Conservation (phyloP, 1,140 invertebrate genomes). For the Drosophila repletoides region DNA sequence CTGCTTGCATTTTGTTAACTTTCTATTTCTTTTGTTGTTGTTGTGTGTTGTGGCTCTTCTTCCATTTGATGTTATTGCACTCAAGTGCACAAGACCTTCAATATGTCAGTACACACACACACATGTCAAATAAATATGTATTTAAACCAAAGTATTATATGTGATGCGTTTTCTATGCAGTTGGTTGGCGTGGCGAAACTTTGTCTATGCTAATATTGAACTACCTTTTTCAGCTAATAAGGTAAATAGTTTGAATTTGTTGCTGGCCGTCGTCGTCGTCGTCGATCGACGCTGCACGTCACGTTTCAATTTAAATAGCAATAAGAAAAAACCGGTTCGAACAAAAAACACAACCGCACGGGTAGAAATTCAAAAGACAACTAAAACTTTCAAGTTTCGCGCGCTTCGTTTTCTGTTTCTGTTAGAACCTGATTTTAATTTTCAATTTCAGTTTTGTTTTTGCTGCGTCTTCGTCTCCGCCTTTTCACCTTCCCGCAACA, state of each 20-base stretch:
- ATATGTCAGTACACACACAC: not conserved
- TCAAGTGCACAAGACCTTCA: constrained; percentile 36
- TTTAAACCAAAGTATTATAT: constrained; percentile 4
- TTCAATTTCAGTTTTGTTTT: constrained; percentile 28
- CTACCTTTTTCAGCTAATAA: constrained; percentile 55
- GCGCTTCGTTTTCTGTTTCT: constrained; percentile 46
- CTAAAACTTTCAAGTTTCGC: constrained; percentile 55
- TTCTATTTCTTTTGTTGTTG: constrained; percentile 74
- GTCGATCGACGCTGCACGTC: constrained; percentile 23
- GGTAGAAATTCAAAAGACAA: constrained; percentile 74
- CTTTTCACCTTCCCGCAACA: not conserved
- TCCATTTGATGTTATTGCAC: too few species aligned
- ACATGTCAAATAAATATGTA: not conserved
- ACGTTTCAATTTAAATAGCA: constrained; percentile 44
- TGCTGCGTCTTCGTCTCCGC: constrained; percentile 10
- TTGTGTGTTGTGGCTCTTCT: too few species aligned
- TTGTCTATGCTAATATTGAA: constrained; percentile 52
- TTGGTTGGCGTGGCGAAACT: constrained; percentile 31
- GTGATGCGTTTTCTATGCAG: constrained; percentile 48
- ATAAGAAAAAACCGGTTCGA: constrained; percentile 58
- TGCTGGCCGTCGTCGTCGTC: not conserved
- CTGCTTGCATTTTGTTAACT: constrained; percentile 50
- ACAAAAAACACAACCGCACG: constrained; percentile 66
- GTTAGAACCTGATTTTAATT: constrained; percentile 60
- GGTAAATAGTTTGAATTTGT: constrained; percentile 37